Percentiles rank a stretch among this genome's conserved stretches.
Conservation (phyloP, 1,140 invertebrate genomes). For the Bombus waltoni region DNA sequence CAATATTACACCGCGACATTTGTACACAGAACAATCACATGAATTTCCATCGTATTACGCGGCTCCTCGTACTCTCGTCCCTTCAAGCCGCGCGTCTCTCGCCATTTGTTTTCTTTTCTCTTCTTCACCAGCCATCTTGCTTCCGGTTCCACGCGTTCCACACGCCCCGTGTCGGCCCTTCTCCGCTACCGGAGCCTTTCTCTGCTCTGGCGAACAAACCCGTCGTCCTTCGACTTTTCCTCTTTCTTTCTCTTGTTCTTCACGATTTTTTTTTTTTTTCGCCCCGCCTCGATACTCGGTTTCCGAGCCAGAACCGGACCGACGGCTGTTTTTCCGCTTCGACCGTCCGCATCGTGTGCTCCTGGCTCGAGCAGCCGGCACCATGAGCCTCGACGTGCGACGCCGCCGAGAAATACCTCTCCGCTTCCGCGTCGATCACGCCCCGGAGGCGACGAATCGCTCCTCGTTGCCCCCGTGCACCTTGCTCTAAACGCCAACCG, state of each 20-base stretch:
- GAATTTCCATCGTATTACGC: slow-evolving; percentile 73
- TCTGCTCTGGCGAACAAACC: neutral
- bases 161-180: neutral
- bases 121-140: neutral
- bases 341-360: slow-evolving; percentile 21
- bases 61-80: slow-evolving; percentile 10
- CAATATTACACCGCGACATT: slow-evolving; percentile 83
- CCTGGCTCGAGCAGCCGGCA: slow-evolving; percentile 41
- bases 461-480: slow-evolving; percentile 23
- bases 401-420: slow-evolving; percentile 31
- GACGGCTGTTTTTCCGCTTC: slow-evolving; percentile 44
- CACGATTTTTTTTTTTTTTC: neutral
- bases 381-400: slow-evolving; percentile 41
- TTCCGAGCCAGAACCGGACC: neutral
- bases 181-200: neutral
- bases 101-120: slow-evolving; percentile 28
- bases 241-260: neutral
- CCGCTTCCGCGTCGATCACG: slow-evolving; percentile 31
- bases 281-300: neutral
- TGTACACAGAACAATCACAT: slow-evolving; percentile 84
- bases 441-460: slow-evolving; percentile 20
- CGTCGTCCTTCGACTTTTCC: neutral
- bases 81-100: slow-evolving; percentile 16
- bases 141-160: slow-evolving; percentile 36
- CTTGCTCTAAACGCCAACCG: slow-evolving; percentile 33